Evolutionary conservation across 2,797 vertebrate genomes (phyloP).

Genomic region (Notamacropus eugenii): DNA sequence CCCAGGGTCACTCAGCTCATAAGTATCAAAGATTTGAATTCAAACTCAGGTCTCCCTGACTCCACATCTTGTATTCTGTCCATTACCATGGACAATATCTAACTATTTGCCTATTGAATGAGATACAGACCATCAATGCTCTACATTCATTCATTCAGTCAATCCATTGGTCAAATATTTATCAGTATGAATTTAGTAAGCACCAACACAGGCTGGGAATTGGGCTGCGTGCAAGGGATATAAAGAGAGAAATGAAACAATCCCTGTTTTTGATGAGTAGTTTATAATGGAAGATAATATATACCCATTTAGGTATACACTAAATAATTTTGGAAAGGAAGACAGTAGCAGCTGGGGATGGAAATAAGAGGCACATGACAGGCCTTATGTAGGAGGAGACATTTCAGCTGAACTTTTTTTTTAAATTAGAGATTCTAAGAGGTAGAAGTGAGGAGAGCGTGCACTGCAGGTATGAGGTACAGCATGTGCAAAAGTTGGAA

Average conservation of each 20-base stretch:
- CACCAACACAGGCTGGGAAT: background rate
- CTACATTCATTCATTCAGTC: background rate
- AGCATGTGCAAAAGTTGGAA: background rate
- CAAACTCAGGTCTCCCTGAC: background rate
- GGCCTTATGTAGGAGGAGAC: background rate
- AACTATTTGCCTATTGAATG: background rate
- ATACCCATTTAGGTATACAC: background rate
- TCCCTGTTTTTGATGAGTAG: background rate
- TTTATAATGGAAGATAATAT: background rate
- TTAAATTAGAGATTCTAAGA: background rate
- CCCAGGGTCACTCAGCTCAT: background rate
- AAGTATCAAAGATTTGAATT: background rate
- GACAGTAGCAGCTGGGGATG: background rate
- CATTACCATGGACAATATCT: background rate
- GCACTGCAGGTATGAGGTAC: background rate
- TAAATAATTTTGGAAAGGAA: background rate
- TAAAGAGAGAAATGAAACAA: background rate
- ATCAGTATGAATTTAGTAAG: background rate
- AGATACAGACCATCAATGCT: background rate
- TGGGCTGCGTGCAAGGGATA: background rate
- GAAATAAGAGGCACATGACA: background rate
- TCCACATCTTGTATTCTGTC: background rate
- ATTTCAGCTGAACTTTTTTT: background rate
- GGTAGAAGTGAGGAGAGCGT: background rate
- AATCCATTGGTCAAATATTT: background rate